phyloP scores from a whole-genome alignment of 2,113 vertebrate species.

The Sinocyclocheilus anshuiensis region DNA sequence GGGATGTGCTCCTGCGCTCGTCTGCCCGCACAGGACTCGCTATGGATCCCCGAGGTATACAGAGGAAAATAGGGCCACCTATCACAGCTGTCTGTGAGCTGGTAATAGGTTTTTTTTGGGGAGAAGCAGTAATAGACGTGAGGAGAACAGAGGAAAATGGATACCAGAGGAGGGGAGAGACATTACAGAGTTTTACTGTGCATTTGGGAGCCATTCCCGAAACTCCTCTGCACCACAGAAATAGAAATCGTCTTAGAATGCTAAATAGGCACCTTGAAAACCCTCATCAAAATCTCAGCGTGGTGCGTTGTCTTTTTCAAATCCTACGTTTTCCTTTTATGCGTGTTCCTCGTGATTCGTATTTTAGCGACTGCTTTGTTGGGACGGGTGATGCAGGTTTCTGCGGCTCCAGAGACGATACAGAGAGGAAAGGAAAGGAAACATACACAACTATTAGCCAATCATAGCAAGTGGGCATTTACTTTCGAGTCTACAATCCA shows the following conservation, averaged over 20 bases:
- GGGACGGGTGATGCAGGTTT: conserved; percentile 12
- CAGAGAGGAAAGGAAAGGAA: background rate
- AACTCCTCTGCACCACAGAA: conserved; percentile 19
- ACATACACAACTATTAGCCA: no score
- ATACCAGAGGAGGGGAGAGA: conserved; percentile 25
- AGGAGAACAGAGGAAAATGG: conserved; percentile 29
- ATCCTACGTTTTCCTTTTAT: conserved; percentile 19
- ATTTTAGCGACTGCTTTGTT: conserved; percentile 49
- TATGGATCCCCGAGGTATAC: conserved; percentile 17
- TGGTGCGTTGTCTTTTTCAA: conserved; percentile 16
- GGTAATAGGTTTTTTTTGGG: conserved; percentile 41
- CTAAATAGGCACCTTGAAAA: conserved; percentile 44
- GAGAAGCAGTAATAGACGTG: conserved; percentile 29
- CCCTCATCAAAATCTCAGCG: conserved; percentile 41
- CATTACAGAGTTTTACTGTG: conserved; percentile 45
- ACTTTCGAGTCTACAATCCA: no score
- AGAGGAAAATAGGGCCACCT: conserved; percentile 41
- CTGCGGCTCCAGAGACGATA: background rate
- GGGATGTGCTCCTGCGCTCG: background rate
- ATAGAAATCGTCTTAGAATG: conserved; percentile 45
- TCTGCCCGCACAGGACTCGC: background rate
- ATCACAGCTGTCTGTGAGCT: conserved; percentile 39
- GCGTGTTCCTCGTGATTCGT: conserved; percentile 38
- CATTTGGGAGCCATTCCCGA: conserved; percentile 51
- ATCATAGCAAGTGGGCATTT: no score